Conservation (phyloP, 2,888 invertebrate genomes). For the Meiosimyza platycephala region DNA sequence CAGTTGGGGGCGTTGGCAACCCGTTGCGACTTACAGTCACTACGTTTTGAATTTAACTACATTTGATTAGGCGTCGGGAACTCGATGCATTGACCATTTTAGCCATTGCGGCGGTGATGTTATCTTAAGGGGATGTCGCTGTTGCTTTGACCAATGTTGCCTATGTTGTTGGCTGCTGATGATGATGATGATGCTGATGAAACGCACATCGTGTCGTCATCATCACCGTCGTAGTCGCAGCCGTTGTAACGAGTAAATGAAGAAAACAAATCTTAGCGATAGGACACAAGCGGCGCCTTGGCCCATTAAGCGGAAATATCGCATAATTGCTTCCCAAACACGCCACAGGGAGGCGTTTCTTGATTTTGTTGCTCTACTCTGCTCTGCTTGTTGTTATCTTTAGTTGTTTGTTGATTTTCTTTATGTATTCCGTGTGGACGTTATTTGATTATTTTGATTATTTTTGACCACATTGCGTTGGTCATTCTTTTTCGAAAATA, state of each 20-base stretch:
- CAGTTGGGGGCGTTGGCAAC: constrained; percentile 62
- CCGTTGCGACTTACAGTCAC: constrained; percentile 58
- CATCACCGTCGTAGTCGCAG: not conserved
- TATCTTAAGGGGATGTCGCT: constrained; percentile 15
- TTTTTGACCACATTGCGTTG: constrained; percentile 17
- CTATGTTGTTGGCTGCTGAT: not conserved
- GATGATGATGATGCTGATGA: not conserved
- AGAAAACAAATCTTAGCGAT: constrained; percentile 61
- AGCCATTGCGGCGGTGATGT: not conserved
- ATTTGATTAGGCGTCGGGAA: constrained; percentile 54
- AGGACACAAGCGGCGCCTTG: constrained; percentile 63
- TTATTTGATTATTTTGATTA: constrained; percentile 5
- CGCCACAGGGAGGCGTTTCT: constrained; percentile 55
- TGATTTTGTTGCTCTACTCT: constrained; percentile 3
- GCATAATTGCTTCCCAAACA: constrained; percentile 67
- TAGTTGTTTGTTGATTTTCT: not conserved
- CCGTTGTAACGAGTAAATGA: not conserved
- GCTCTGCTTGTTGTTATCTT: not conserved
- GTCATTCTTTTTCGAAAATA: not conserved
- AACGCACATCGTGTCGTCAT: not conserved
- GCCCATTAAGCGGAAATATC: constrained; percentile 67
- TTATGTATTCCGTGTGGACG: not conserved
- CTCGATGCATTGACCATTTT: not conserved
- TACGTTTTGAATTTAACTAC: constrained; percentile 51
- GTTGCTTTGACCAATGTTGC: not conserved